A percentile compares a stretch with the other conserved stretches of the same genome.
Conservation (phyloP, 2,888 invertebrate genomes). For the Polyommatus icarus region DNA sequence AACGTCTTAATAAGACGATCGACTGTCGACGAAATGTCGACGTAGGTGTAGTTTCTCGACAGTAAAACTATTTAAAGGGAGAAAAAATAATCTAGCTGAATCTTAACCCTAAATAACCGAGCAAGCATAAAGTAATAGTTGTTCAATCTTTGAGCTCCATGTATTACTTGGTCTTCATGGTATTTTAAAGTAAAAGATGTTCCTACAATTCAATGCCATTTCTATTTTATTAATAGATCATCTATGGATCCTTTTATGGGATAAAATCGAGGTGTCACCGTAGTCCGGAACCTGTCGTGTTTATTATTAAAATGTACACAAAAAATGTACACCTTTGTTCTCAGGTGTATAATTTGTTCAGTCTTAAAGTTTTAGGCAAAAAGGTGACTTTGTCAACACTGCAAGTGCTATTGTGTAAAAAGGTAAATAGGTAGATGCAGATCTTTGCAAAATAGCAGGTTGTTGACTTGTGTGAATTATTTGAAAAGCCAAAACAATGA, state of each 20-base stretch:
- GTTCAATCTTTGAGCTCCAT: too few relatives aligned
- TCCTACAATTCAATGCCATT: not conserved
- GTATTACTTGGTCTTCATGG: too few relatives aligned
- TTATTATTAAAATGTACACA: slow-evolving; percentile 59
- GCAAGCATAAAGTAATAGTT: too few relatives aligned
- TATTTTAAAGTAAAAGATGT: too few relatives aligned
- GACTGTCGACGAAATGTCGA: too few relatives aligned
- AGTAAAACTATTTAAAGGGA: too few relatives aligned
- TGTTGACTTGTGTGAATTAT: not conserved
- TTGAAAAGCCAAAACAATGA: not conserved
- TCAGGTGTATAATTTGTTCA: slow-evolving; percentile 60
- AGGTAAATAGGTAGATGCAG: slow-evolving; percentile 8
- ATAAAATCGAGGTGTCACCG: slow-evolving; percentile 39
- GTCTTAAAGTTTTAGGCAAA: slow-evolving; percentile 54
- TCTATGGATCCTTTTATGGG: slow-evolving; percentile 38
- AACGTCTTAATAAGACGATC: too few relatives aligned
- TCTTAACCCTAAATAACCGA: too few relatives aligned
- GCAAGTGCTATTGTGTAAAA: slow-evolving; percentile 26
- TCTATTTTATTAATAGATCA: not conserved
- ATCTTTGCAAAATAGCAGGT: not conserved
- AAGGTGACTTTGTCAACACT: slow-evolving; percentile 50
- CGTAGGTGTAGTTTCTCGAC: too few relatives aligned
- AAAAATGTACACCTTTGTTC: slow-evolving; percentile 55
- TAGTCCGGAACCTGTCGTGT: slow-evolving; percentile 27
- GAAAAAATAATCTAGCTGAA: too few relatives aligned